A percentile compares a stretch with the other conserved stretches of the same genome.
Conservation (phyloP, 1,140 invertebrate species). For the Neodiprion lecontei region DNA sequence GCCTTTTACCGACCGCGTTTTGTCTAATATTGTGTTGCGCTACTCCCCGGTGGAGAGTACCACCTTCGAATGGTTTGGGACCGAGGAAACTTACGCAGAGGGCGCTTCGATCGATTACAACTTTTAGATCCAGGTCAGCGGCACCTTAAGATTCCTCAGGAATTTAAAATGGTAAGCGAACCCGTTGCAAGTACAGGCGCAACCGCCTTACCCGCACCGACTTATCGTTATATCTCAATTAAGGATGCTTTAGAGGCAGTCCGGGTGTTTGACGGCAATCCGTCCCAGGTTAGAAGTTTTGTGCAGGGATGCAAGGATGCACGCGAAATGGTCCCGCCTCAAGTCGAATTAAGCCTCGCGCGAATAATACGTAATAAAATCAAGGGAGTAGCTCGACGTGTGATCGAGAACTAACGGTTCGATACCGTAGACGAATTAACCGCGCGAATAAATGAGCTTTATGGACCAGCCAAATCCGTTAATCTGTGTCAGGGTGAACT, state of each 20-base stretch:
- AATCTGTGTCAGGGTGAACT: conserved; percentile 23
- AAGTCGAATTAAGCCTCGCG: conserved; percentile 16
- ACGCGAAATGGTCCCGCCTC: conserved; percentile 10
- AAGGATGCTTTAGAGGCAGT: conserved; percentile 23
- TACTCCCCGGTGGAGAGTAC: no score
- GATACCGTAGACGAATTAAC: conserved; percentile 13
- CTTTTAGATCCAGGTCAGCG: no score
- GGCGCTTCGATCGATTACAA: no score
- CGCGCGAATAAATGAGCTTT: conserved; percentile 16
- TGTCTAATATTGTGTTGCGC: no score
- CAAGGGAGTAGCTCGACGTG: conserved; percentile 15
- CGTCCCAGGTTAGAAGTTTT: conserved; percentile 21
- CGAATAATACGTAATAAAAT: conserved; percentile 23
- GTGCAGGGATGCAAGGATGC: conserved; percentile 25
- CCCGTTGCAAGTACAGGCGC: no score
- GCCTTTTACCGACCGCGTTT: no score
- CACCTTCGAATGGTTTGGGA: no score
- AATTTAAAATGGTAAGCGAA: no score
- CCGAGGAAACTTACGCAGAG: no score
- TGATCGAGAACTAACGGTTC: conserved; percentile 15
- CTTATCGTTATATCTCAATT: background rate
- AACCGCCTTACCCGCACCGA: no score
- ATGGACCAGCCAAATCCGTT: conserved; percentile 8
- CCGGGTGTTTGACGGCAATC: conserved; percentile 17
- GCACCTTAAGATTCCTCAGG: no score